phyloP scores from a whole-genome alignment of 1,140 invertebrate genomes.

The Psilanteris sp. region DNA sequence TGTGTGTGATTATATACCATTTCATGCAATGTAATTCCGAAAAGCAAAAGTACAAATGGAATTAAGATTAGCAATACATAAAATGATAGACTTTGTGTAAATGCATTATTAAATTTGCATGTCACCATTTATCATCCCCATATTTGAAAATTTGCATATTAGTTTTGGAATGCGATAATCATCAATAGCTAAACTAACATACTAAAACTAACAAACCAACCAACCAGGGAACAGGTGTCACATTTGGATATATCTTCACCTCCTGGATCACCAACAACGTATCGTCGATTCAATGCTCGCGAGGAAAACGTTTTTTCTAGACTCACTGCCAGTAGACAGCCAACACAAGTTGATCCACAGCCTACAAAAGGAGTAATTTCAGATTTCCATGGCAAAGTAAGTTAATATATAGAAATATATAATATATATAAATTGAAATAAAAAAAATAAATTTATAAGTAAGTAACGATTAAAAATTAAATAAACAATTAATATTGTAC shows the following conservation, averaged over 20 bases:
- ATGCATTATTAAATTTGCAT: conserved; percentile 49
- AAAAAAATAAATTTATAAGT: too few relatives aligned
- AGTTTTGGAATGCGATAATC: conserved; percentile 37
- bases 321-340: conserved; percentile 83
- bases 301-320: conserved; percentile 92
- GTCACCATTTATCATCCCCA: conserved; percentile 31
- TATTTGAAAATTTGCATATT: conserved; percentile 35
- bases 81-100: neutral
- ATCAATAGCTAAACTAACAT: conserved; percentile 72
- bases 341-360: conserved; percentile 79
- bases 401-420: too few relatives aligned
- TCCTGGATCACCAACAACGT: conserved; percentile 84
- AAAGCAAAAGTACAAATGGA: conserved; percentile 51
- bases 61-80: conserved; percentile 1
- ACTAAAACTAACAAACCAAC: conserved; percentile 76
- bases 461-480: too few relatives aligned
- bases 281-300: conserved; percentile 82
- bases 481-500: too few relatives aligned
- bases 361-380: conserved; percentile 84
- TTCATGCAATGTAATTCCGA: conserved; percentile 28
- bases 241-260: conserved; percentile 81
- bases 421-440: too few relatives aligned
- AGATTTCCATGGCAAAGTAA: conserved; percentile 84
- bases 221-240: conserved; percentile 81
- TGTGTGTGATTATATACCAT: conserved; percentile 5